phyloP scores from a whole-genome alignment of 2,888 invertebrate genomes.

The Homarus gammarus region DNA sequence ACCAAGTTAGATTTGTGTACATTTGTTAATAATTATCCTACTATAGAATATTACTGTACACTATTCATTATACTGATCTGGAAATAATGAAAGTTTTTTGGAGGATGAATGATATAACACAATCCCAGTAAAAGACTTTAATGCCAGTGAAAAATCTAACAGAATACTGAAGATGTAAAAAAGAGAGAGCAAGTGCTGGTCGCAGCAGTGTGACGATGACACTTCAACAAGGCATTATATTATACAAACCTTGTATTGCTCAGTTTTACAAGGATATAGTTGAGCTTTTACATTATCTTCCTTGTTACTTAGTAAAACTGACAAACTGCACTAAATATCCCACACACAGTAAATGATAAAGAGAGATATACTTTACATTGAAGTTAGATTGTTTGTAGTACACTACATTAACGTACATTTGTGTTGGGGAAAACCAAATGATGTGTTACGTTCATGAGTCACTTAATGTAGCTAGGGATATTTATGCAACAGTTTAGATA shows the following conservation, averaged over 20 bases:
- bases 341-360: background rate
- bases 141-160: constrained; percentile 20
- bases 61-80: no score
- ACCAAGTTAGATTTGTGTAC: no score
- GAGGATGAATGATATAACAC: no score
- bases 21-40: no score
- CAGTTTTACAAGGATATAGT: no score
- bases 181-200: background rate
- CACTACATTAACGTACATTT: no score
- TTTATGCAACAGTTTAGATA: background rate
- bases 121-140: background rate
- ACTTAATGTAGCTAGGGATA: background rate
- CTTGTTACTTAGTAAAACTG: background rate
- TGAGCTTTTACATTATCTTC: no score
- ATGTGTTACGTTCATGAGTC: background rate
- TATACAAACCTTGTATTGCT: background rate
- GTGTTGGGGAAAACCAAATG: background rate
- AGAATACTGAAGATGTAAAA: background rate
- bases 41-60: no score
- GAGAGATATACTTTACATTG: no score
- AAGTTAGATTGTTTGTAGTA: no score
- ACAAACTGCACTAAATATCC: background rate
- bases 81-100: no score
- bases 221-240: no score
- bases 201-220: background rate